phyloP scores from a whole-genome alignment of 2,888 invertebrate genomes.

The Caenorhabditis sp. region DNA sequence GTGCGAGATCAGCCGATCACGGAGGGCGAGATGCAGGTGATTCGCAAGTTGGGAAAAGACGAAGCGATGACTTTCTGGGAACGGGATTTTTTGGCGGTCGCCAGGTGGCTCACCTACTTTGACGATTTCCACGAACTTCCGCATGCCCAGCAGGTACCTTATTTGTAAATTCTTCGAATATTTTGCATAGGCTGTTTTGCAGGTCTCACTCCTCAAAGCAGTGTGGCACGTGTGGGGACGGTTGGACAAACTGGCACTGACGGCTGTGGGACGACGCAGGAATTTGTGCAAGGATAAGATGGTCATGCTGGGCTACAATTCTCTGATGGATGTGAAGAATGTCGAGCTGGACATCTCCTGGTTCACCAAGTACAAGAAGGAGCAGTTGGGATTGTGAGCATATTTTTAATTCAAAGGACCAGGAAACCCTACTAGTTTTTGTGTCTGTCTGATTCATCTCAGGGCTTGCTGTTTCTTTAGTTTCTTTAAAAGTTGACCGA shows the following conservation, averaged over 20 bases:
- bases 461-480: not conserved
- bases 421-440: no score
- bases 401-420: no score
- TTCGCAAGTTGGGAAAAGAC: conserved; percentile 26
- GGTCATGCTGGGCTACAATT: conserved; percentile 28
- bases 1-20: not conserved
- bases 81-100: conserved; percentile 36
- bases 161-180: no score
- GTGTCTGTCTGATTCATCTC: no score
- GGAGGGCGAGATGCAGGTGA: not conserved
- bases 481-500: no score
- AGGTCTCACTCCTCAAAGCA: conserved; percentile 33
- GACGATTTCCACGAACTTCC: conserved; percentile 53
- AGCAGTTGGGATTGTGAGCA: conserved; percentile 36
- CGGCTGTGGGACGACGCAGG: conserved; percentile 8
- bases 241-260: conserved; percentile 40
- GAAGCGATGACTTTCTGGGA: conserved; percentile 49
- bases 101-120: conserved; percentile 55
- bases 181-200: not conserved
- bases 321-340: conserved; percentile 11
- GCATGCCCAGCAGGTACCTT: conserved; percentile 56
- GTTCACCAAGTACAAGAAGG: conserved; percentile 26
- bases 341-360: conserved; percentile 35
- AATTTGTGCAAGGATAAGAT: conserved; percentile 4
- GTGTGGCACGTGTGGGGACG: conserved; percentile 51